Evolutionary conservation across 2,113 vertebrate genomes (phyloP).

Genomic region (Pygoscelis adeliae): DNA sequence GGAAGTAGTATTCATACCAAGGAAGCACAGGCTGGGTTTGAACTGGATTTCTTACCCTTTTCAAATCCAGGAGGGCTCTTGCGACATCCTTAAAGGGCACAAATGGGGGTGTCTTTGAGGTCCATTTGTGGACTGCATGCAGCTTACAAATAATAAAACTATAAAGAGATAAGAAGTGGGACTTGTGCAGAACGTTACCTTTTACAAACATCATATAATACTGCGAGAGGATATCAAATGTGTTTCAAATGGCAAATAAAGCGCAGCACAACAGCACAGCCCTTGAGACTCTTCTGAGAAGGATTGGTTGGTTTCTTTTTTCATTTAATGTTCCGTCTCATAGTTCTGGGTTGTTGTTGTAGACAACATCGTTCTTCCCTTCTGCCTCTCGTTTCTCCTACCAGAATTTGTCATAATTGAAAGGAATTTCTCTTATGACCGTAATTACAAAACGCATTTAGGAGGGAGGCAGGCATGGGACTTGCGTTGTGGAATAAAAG

Average conservation of each 20-base stretch:
- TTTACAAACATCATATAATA: rapidly evolving
- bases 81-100: neutral
- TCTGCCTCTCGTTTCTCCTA: neutral
- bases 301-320: neutral
- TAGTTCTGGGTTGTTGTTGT: neutral
- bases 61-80: neutral
- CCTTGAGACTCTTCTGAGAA: neutral
- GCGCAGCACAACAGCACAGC: neutral
- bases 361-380: neutral
- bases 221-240: neutral
- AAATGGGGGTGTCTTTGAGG: neutral
- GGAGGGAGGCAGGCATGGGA: neutral
- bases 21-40: neutral
- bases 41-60: constrained; percentile 6
- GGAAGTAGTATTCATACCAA: neutral
- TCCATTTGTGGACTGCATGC: rapidly evolving
- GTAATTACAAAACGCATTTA: neutral
- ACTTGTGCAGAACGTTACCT: neutral
- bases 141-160: neutral
- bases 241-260: neutral
- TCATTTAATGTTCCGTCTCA: neutral
- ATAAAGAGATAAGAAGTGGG: neutral
- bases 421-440: neutral
- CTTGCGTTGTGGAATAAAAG: neutral
- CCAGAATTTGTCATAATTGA: neutral